Evolutionary conservation across 2,888 invertebrate genomes (phyloP).

Genomic region (Harmothoe impar): DNA sequence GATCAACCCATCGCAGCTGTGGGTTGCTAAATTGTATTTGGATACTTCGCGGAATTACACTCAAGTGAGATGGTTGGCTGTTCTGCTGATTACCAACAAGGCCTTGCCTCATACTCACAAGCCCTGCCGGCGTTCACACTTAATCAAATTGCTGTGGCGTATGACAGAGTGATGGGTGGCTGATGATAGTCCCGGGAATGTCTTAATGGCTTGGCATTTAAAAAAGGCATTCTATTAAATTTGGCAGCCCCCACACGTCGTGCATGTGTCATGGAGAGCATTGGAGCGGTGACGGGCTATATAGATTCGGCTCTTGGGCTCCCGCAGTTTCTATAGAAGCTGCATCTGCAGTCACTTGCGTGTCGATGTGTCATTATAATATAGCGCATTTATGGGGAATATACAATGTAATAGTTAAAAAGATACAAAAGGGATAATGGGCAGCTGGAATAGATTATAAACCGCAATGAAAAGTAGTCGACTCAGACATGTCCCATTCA

Average conservation of each 20-base stretch:
- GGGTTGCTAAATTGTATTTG: constrained; percentile 54
- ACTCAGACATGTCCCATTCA: too few species aligned
- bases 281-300: background rate
- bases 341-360: constrained; percentile 2
- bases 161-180: constrained; percentile 40
- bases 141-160: constrained; percentile 45
- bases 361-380: background rate
- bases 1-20: background rate
- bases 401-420: background rate
- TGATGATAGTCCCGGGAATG: constrained; percentile 27
- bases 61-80: constrained; percentile 11
- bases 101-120: background rate
- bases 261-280: background rate
- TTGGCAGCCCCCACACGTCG: background rate
- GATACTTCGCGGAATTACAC: constrained; percentile 50
- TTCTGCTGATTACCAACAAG: background rate
- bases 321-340: background rate
- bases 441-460: background rate
- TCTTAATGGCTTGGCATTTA: background rate
- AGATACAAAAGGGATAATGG: background rate
- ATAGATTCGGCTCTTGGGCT: background rate
- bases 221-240: constrained; percentile 1
- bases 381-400: background rate
- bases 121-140: background rate
- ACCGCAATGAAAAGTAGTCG: background rate